Evolutionary conservation across 2,888 invertebrate species (phyloP).

Genomic region (Drosophila histrio): DNA sequence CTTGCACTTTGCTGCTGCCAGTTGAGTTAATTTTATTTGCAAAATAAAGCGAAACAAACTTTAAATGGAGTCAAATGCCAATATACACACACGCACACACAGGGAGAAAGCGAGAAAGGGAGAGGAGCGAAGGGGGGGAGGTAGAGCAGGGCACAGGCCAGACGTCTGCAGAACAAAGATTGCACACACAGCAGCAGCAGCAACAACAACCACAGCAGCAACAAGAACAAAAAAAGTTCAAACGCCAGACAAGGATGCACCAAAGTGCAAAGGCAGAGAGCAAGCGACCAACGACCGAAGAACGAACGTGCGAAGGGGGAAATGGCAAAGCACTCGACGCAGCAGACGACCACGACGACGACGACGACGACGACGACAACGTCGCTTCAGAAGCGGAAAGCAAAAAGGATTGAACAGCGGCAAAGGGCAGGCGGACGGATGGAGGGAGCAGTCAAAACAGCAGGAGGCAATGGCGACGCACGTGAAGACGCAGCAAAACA

Average conservation of each 20-base stretch:
- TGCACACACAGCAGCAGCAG: slow-evolving; percentile 59
- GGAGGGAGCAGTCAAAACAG: slow-evolving; percentile 60
- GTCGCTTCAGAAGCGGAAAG: slow-evolving; percentile 74
- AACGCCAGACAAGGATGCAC: slow-evolving; percentile 80
- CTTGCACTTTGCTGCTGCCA: slow-evolving; percentile 70
- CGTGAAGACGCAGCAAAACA: slow-evolving; percentile 78
- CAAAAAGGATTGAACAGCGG: slow-evolving; percentile 73
- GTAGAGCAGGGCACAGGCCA: slow-evolving; percentile 48
- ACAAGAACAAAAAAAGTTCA: slow-evolving; percentile 71
- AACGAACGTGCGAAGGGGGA: slow-evolving; percentile 37
- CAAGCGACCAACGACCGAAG: slow-evolving; percentile 46
- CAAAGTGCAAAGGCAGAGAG: slow-evolving; percentile 79
- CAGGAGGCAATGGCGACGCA: slow-evolving; percentile 76
- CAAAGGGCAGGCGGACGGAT: slow-evolving; percentile 9
- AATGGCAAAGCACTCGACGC: slow-evolving; percentile 62
- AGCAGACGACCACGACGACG: slow-evolving; percentile 58
- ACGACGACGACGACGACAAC: slow-evolving; percentile 39
- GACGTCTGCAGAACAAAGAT: slow-evolving; percentile 81
- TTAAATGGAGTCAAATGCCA: slow-evolving; percentile 81
- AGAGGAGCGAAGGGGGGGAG: background rate
- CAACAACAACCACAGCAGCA: slow-evolving; percentile 30
- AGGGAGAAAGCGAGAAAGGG: background rate
- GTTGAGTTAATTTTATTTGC: slow-evolving; percentile 79
- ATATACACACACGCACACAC: slow-evolving; percentile 52
- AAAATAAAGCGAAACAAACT: slow-evolving; percentile 80